phyloP scores from a whole-genome alignment of 2,888 invertebrate genomes.

The Parochlus steinenii region DNA sequence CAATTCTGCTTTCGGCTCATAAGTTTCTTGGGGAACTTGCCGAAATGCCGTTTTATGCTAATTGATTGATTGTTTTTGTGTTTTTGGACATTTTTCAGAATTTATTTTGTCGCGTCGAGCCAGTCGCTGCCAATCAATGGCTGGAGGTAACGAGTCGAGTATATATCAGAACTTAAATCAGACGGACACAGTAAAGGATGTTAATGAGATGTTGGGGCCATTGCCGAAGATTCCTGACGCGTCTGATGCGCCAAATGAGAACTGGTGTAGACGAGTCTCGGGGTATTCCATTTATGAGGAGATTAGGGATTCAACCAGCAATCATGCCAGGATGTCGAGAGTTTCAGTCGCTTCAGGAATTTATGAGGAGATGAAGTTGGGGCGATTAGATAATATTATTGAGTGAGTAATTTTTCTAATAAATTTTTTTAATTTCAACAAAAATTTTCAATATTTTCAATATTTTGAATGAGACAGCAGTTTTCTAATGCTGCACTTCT shows the following conservation, averaged over 20 bases:
- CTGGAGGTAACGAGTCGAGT: constrained; percentile 1
- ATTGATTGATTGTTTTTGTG: too few relatives aligned
- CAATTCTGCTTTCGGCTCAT: too few relatives aligned
- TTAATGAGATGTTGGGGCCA: constrained; percentile 24
- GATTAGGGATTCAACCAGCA: constrained; percentile 20
- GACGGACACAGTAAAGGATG: constrained; percentile 12
- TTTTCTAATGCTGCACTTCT: too few relatives aligned
- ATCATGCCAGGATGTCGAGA: constrained; percentile 21
- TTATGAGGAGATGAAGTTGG: constrained; percentile 30
- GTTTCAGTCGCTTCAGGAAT: constrained; percentile 28
- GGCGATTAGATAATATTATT: too few relatives aligned
- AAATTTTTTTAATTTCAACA: too few relatives aligned
- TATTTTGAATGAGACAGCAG: too few relatives aligned
- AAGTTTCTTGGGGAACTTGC: too few relatives aligned
- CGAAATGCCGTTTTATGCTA: too few relatives aligned
- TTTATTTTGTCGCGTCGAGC: too few relatives aligned
- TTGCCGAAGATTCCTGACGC: constrained; percentile 25
- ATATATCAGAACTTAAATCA: constrained; percentile 12
- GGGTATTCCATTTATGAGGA: constrained; percentile 29
- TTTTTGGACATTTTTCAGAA: too few relatives aligned
- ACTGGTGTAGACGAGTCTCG: constrained; percentile 21
- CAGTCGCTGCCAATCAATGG: constrained; percentile 3
- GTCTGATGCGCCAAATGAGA: constrained; percentile 16
- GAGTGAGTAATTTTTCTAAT: too few relatives aligned
- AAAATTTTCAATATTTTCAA: too few relatives aligned